Base-by-base conservation (phyloP, 2,888 invertebrate species). In the Autographa gamma region DNA sequence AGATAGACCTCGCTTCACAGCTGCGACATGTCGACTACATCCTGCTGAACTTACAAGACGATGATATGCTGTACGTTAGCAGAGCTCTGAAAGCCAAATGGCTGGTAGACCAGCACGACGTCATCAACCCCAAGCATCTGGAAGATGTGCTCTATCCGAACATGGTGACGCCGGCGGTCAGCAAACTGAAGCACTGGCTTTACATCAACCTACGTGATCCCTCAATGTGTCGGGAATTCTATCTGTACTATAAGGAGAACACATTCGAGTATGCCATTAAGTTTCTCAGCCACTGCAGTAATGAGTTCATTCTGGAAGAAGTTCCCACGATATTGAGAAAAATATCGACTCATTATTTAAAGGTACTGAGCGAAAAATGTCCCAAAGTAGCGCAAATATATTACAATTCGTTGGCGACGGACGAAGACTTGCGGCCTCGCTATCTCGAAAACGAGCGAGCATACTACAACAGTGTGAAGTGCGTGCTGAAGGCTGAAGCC, bases 11-110 rank as follows among this genome's bases (percentile, higher is more conserved):
- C 3, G 93, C 94, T 5, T 88, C 85, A 13, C 87, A 89, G 76
- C 74, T 85, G 19, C 87, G 80, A 68, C 75, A 92, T 70, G 81
- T 90, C 0, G 85, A 91, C 18, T 94, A 86, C 66, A 89, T 94
- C 13, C 32, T 93, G 16, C 68, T 82, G 18, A 91, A 85, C 63
- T 79, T 94, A 34, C 91, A 91, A 85, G 86, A 90, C 32, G 86
- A 89, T 19, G 91, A 93, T 66, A 89, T 93, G 90, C 76, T 94
- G 0, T 93, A 88, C 67, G 93, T 94, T 0, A 91, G 89, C 74
- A 89, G 88, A 85, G 91, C 92, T 0, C 77, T 94, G 1, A 92
- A 91, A 79, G 81, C 88, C 38, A 78, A 69, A 18, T 93, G 94
- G 93, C 82, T 94, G 1, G 54, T 91, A 38, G 86, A 90, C 18